These are phyloP conservation scores for Dolichoris vasculosae DNA, from an alignment of 1,140 invertebrate species.

Conservation along the genomic window DNA sequence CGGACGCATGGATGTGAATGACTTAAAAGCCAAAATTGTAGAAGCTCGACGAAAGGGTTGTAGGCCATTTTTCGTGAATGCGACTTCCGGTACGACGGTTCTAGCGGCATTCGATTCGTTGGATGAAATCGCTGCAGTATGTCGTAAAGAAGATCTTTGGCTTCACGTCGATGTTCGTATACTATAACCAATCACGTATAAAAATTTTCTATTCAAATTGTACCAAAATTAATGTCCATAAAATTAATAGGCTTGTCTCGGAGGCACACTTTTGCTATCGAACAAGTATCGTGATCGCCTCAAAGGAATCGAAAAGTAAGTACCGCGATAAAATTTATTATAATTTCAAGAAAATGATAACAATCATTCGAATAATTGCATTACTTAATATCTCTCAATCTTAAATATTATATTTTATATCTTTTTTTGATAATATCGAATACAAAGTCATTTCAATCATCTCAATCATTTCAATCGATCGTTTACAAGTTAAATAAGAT, in stretches of 20 bases:
- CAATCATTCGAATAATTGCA: not conserved
- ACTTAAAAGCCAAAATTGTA: slow-evolving; percentile 76
- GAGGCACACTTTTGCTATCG: slow-evolving; percentile 85
- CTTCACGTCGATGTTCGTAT: slow-evolving; percentile 88
- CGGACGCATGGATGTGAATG: slow-evolving; percentile 79
- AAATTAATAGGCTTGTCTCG: slow-evolving; percentile 82
- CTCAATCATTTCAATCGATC: not conserved
- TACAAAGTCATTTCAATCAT: too few species aligned
- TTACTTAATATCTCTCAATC: not conserved
- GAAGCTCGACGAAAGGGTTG: slow-evolving; percentile 70
- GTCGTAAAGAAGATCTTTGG: slow-evolving; percentile 82
- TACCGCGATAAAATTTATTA: slow-evolving; percentile 1
- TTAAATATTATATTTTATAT: not conserved
- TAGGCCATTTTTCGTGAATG: slow-evolving; percentile 82
- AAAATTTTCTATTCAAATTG: not conserved
- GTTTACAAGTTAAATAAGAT: not conserved
- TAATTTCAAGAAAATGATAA: not conserved
- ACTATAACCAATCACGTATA: not conserved
- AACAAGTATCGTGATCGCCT: slow-evolving; percentile 78
- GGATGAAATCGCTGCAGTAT: slow-evolving; percentile 81
- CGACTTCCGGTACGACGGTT: slow-evolving; percentile 85
- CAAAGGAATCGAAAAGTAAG: slow-evolving; percentile 82
- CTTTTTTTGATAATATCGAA: not conserved
- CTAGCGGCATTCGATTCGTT: slow-evolving; percentile 91
- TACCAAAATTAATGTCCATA: not conserved